Conservation (phyloP, 1,140 invertebrate genomes). For the Globodera ellingtonae region DNA sequence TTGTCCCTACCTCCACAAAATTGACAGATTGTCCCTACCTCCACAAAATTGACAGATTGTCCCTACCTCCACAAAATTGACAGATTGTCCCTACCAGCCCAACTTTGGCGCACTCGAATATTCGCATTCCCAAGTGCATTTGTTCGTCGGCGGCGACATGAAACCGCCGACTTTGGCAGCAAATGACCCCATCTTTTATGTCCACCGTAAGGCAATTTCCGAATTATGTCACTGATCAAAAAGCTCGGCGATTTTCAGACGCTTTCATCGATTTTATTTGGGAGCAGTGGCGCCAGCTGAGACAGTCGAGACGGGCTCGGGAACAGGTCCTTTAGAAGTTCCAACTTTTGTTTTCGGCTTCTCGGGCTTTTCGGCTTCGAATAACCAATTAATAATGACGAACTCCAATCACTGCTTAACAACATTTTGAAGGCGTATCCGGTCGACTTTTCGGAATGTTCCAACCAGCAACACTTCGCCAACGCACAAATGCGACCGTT, state of each 20-base stretch:
- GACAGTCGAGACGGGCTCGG: slow-evolving; percentile 46
- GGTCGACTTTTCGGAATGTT: slow-evolving; percentile 42
- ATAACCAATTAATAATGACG: neutral
- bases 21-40: too few species aligned
- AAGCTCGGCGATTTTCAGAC: slow-evolving; percentile 62
- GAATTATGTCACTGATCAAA: slow-evolving; percentile 55
- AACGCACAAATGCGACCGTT: slow-evolving; percentile 62
- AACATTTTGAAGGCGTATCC: neutral
- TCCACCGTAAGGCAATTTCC: slow-evolving; percentile 43
- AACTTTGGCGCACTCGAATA: slow-evolving; percentile 63
- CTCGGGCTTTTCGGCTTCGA: neutral
- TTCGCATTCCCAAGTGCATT: slow-evolving; percentile 57
- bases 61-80: neutral
- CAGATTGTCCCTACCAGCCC: slow-evolving; percentile 57
- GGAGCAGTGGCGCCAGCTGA: slow-evolving; percentile 63
- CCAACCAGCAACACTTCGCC: slow-evolving; percentile 62
- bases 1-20: too few species aligned
- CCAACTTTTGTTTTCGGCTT: neutral
- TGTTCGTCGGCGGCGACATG: slow-evolving; percentile 62
- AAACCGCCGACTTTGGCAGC: slow-evolving; percentile 20
- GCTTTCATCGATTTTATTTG: slow-evolving; percentile 66
- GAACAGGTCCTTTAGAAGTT: slow-evolving; percentile 40
- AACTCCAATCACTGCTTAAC: neutral
- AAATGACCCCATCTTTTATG: slow-evolving; percentile 57
- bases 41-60: too few species aligned